phyloP scores from a whole-genome alignment of 2,113 vertebrate genomes.

The Oreotrochilus melanogaster region DNA sequence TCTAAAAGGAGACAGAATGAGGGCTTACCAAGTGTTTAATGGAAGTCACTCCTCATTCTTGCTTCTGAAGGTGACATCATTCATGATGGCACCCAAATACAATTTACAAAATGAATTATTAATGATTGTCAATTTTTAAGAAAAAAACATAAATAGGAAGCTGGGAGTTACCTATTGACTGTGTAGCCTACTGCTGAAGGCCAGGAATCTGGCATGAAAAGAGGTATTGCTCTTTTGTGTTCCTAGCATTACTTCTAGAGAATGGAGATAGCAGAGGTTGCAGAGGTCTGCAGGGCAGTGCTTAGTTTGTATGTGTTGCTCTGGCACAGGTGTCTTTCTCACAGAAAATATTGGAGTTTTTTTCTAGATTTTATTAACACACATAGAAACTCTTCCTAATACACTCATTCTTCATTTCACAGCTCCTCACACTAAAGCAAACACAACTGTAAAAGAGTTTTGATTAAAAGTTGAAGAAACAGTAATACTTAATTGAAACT shows the following conservation, averaged over 20 bases:
- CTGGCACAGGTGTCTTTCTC: neutral
- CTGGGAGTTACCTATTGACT: neutral
- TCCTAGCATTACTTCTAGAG: neutral
- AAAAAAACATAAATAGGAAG: neutral
- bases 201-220: neutral
- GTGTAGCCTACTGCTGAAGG: neutral
- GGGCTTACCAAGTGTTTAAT: slow-evolving; percentile 24
- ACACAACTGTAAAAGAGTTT: neutral
- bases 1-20: slow-evolving; percentile 66
- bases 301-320: neutral
- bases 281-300: neutral
- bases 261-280: neutral
- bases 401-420: accelerated
- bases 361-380: neutral
- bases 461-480: neutral
- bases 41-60: neutral
- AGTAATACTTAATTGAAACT: neutral
- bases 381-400: neutral
- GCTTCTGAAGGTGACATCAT: slow-evolving; percentile 43
- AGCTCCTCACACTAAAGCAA: neutral
- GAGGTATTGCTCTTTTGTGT: neutral
- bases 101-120: slow-evolving; percentile 59
- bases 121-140: neutral
- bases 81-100: slow-evolving; percentile 21
- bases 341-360: neutral